Conservation (phyloP, 1,140 invertebrate genomes). For the Trigoniulus corallinus region DNA sequence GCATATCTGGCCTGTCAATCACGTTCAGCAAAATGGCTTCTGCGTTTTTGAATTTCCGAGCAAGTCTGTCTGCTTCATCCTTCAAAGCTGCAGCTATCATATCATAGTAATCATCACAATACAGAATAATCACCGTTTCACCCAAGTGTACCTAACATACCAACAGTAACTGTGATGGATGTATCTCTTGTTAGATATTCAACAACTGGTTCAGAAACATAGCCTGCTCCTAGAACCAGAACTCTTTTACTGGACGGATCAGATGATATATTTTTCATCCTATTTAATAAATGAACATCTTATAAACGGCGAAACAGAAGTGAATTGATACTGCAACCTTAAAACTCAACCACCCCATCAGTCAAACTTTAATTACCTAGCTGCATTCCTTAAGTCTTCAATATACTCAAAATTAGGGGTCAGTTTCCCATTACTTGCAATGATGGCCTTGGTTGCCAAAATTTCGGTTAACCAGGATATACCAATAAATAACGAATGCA, state of each 20-base stretch:
- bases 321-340: too few species aligned
- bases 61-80: conserved; percentile 68
- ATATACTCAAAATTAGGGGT: conserved; percentile 93
- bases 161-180: conserved; percentile 59
- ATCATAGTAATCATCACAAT: background rate
- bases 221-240: conserved; percentile 84
- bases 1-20: conserved; percentile 43
- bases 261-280: too few species aligned
- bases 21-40: conserved; percentile 69
- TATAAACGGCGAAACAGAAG: too few species aligned
- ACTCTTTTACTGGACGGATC: conserved; percentile 34
- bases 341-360: too few species aligned
- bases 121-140: too few species aligned
- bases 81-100: conserved; percentile 62
- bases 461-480: background rate
- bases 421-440: conserved; percentile 82
- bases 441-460: conserved; percentile 61
- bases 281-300: too few species aligned
- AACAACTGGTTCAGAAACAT: conserved; percentile 80
- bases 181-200: conserved; percentile 79
- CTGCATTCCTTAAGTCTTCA: conserved; percentile 53
- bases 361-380: too few species aligned
- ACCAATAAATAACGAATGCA: background rate
- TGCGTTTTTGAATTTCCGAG: conserved; percentile 55
- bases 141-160: conserved; percentile 26